Conservation (phyloP, 1,140 invertebrate species). For the Heliconius melpomene region DNA sequence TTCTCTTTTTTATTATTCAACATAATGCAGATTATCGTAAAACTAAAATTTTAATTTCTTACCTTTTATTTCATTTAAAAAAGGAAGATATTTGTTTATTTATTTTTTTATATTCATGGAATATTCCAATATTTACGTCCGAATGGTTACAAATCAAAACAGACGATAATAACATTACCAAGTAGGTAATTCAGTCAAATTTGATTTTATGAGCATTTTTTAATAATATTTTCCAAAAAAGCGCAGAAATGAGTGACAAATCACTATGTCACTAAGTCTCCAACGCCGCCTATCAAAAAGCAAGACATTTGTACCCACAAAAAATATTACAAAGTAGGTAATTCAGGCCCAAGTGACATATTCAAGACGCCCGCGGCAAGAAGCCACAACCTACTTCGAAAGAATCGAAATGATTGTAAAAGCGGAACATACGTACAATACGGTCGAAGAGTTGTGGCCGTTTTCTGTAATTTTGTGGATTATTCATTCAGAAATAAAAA, state of each 20-base stretch:
- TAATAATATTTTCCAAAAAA: too few relatives aligned
- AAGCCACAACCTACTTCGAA: conserved; percentile 5
- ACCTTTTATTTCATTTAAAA: too few relatives aligned
- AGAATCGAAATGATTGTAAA: not conserved
- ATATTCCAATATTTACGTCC: too few relatives aligned
- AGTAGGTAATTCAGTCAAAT: too few relatives aligned
- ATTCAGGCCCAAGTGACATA: not conserved
- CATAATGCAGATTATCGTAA: not conserved
- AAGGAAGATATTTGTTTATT: too few relatives aligned
- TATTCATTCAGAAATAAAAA: too few relatives aligned
- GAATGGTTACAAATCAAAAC: too few relatives aligned
- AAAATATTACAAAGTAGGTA: not conserved
- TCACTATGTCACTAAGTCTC: not conserved
- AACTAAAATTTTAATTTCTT: conserved; percentile 3
- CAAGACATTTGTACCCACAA: not conserved
- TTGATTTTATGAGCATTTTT: too few relatives aligned
- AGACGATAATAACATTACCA: too few relatives aligned
- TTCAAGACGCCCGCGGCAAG: not conserved
- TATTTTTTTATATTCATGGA: too few relatives aligned
- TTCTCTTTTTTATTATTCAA: conserved; percentile 3
- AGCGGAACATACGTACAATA: not conserved
- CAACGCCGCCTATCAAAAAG: not conserved
- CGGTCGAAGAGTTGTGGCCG: too few relatives aligned
- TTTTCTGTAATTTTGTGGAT: too few relatives aligned
- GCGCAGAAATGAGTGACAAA: not conserved